Evolutionary conservation across 2,888 invertebrate species (phyloP).

Genomic region (Orchestes rusci): DNA sequence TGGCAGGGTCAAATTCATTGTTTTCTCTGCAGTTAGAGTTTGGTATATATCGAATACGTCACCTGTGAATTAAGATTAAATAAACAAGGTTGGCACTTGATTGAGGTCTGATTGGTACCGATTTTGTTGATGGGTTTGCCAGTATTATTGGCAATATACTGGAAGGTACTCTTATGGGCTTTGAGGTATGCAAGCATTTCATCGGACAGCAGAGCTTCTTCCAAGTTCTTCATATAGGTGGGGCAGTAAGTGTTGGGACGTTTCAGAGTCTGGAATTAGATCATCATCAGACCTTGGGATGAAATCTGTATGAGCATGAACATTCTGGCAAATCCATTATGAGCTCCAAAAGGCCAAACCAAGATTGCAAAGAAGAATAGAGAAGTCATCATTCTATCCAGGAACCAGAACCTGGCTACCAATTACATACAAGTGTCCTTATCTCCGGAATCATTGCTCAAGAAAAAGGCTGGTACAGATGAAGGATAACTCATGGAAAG

Average conservation of each 20-base stretch:
- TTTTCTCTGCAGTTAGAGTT: slow-evolving; percentile 38
- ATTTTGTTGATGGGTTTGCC: slow-evolving; percentile 32
- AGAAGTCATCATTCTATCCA: no score
- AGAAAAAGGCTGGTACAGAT: no score
- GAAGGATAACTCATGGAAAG: no score
- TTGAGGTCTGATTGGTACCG: no score
- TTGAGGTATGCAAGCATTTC: slow-evolving; percentile 30
- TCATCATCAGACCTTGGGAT: background rate
- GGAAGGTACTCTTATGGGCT: slow-evolving; percentile 29
- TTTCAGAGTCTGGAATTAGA: slow-evolving; percentile 33
- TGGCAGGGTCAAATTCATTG: slow-evolving; percentile 41
- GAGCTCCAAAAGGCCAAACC: no score
- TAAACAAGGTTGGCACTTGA: no score
- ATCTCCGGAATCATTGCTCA: no score
- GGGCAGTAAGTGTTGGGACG: slow-evolving; percentile 39
- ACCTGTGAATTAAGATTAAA: slow-evolving; percentile 21
- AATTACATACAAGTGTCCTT: no score
- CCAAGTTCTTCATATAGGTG: slow-evolving; percentile 35
- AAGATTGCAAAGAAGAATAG: no score
- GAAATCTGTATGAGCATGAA: no score
- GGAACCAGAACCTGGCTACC: no score
- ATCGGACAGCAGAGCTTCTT: slow-evolving; percentile 31
- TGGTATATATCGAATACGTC: slow-evolving; percentile 38
- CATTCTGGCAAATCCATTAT: no score
- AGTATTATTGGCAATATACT: slow-evolving; percentile 34